Evolutionary conservation across 2,888 invertebrate genomes (phyloP).

Genomic region (Parnassius glacialis): DNA sequence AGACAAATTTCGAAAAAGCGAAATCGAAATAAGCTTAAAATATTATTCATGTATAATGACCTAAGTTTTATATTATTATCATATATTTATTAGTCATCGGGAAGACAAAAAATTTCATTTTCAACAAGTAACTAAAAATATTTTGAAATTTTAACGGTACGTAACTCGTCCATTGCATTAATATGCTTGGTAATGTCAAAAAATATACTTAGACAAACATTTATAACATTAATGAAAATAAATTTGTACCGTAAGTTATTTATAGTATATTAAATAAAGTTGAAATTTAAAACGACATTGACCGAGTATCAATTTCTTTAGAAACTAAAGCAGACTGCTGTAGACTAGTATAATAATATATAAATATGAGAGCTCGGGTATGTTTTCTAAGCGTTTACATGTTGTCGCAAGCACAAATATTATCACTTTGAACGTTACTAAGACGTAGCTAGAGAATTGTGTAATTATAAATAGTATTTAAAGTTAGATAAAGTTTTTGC

Average conservation of each 20-base stretch:
- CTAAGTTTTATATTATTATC: no score
- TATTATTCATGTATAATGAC: no score
- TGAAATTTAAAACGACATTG: conserved; percentile 1
- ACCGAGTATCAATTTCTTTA: conserved; percentile 3
- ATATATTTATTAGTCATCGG: background rate
- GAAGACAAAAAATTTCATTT: background rate
- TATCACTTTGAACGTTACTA: conserved; percentile 7
- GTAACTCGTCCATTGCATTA: background rate
- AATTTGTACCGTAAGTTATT: no score
- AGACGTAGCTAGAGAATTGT: conserved; percentile 21
- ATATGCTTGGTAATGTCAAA: background rate
- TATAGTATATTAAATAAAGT: no score
- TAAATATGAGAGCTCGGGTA: background rate
- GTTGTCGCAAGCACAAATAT: conserved; percentile 5
- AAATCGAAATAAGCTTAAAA: no score
- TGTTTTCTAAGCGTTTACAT: conserved; percentile 6
- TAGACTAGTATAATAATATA: background rate
- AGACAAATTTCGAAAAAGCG: no score
- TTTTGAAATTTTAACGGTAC: no score
- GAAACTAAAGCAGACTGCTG: background rate
- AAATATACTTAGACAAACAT: no score
- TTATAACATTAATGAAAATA: no score
- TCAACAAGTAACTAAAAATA: background rate
- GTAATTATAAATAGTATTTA: background rate
- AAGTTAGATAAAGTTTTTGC: no score